Conservation (phyloP, 2,888 invertebrate species). For the Prostheceraeus crozeri region DNA sequence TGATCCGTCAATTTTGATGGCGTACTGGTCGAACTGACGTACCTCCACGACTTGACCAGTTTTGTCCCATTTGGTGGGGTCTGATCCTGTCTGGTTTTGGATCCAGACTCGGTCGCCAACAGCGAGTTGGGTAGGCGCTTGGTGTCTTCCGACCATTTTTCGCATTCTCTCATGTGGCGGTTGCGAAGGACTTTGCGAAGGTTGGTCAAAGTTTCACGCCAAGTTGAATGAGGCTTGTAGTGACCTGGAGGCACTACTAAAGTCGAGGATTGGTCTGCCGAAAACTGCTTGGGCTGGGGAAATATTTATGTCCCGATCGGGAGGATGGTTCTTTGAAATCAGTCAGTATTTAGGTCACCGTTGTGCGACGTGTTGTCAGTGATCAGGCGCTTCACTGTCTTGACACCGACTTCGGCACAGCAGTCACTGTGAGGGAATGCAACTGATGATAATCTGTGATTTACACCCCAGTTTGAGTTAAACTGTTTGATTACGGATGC, state of each 20-base stretch:
- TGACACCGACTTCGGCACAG: constrained; percentile 43
- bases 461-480: constrained; percentile 42
- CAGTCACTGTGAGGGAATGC: constrained; percentile 44
- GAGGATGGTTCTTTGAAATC: constrained; percentile 23
- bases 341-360: constrained; percentile 15
- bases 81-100: constrained; percentile 24
- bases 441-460: constrained; percentile 44
- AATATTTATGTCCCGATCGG: constrained; percentile 42
- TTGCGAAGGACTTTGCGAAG: background rate
- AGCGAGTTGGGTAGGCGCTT: background rate
- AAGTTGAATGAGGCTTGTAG: background rate
- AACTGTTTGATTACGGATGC: background rate
- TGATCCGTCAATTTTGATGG: constrained; percentile 16
- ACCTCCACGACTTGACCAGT: constrained; percentile 26
- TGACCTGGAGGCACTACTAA: too few species aligned
- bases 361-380: constrained; percentile 42
- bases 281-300: constrained; percentile 42
- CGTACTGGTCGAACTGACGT: constrained; percentile 25
- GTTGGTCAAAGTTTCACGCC: background rate
- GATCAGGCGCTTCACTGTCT: constrained; percentile 44
- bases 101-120: constrained; percentile 30
- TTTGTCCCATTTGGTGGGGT: constrained; percentile 25
- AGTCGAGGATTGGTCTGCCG: background rate
- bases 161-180: constrained; percentile 10
- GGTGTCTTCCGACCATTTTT: background rate